Conservation (phyloP, 2,888 invertebrate species). For the Sthenelais limicola region DNA sequence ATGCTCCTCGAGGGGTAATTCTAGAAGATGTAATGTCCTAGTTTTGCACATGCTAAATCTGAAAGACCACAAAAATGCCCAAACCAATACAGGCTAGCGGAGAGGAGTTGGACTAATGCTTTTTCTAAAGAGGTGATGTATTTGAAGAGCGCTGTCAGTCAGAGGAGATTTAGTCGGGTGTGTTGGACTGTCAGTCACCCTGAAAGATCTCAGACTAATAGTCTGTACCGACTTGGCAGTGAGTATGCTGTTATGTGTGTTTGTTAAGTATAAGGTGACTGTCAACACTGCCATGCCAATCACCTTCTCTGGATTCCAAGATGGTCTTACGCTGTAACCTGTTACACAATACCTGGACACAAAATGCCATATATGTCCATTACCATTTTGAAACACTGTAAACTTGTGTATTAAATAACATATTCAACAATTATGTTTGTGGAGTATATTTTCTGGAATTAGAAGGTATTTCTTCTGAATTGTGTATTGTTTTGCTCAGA, state of each 20-base stretch:
- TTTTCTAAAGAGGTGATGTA: slow-evolving; percentile 30
- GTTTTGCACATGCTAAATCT: slow-evolving; percentile 23
- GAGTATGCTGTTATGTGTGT: not conserved
- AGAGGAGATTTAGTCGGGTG: slow-evolving; percentile 2
- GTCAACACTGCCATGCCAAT: slow-evolving; percentile 31
- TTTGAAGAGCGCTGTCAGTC: slow-evolving; percentile 38
- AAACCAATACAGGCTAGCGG: not conserved
- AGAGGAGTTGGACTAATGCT: slow-evolving; percentile 17
- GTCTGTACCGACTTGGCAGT: not conserved
- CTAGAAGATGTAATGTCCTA: no score
- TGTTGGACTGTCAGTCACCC: slow-evolving; percentile 23
- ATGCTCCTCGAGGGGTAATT: no score
- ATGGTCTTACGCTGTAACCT: no score
- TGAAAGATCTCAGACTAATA: not conserved
- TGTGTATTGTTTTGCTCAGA: no score
- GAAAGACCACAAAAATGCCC: slow-evolving; percentile 31
- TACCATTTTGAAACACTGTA: no score
- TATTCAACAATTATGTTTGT: no score
- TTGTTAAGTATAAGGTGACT: slow-evolving; percentile 36
- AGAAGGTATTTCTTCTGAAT: no score
- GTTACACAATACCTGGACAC: no score
- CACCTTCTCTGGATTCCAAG: not conserved
- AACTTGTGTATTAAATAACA: no score
- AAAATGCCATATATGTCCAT: no score
- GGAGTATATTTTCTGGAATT: no score